Evolutionary conservation across 2,797 vertebrate genomes (phyloP).

Genomic region (Silurus lanzhouensis): DNA sequence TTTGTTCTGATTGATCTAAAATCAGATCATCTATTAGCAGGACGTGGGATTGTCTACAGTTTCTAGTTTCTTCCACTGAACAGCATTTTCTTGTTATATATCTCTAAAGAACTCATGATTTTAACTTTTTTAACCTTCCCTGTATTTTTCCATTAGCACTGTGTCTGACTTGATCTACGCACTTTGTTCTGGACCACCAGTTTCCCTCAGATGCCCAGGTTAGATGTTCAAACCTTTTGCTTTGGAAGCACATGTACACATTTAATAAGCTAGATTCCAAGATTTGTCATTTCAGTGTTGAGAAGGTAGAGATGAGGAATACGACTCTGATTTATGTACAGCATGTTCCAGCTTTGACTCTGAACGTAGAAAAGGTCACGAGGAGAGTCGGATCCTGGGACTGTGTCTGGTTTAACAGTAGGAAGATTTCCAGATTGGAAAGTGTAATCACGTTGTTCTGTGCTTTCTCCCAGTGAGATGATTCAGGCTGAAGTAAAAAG

Average conservation of each 20-base stretch:
- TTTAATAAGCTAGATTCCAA: neutral
- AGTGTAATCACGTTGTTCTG: neutral
- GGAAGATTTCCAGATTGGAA: neutral
- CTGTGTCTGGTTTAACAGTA: neutral
- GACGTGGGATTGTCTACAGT: neutral
- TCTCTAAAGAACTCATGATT: neutral
- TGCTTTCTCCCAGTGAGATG: neutral
- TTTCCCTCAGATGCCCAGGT: neutral
- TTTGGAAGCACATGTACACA: neutral
- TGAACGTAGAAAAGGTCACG: neutral
- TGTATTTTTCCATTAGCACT: neutral
- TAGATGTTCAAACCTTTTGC: neutral
- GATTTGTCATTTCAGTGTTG: neutral
- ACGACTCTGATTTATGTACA: neutral
- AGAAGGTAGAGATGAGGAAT: neutral
- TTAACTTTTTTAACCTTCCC: neutral
- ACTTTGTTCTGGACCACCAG: neutral
- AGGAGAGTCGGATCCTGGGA: neutral
- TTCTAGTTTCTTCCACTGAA: neutral
- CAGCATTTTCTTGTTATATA: neutral
- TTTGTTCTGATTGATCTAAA: too few relatives aligned
- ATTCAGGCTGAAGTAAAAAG: neutral
- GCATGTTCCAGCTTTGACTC: neutral
- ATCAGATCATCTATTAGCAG: neutral
- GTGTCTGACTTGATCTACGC: neutral